These are phyloP conservation scores for Vireo altiloquus DNA, from an alignment of 2,113 vertebrate genomes.

Conservation along the genomic window DNA sequence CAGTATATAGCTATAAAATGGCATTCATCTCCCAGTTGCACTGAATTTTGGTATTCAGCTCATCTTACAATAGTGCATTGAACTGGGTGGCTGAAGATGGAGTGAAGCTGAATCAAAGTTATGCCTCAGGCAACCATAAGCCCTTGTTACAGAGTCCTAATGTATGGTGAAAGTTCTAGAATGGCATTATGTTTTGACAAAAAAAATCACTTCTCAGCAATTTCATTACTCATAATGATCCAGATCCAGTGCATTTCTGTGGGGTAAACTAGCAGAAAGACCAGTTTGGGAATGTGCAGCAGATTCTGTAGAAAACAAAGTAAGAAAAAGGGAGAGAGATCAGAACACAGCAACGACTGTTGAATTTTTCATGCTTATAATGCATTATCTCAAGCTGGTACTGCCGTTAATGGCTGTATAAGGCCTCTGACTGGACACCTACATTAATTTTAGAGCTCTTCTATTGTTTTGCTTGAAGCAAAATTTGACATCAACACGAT, in stretches of 20 bases:
- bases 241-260: constrained; percentile 49
- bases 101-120: constrained; percentile 60
- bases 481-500: constrained; percentile 64
- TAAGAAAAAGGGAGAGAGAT: constrained; percentile 48
- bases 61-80: constrained; percentile 27
- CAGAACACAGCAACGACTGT: constrained; percentile 59
- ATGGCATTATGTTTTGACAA: constrained; percentile 49
- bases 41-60: constrained; percentile 41
- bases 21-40: not conserved
- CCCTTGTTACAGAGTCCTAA: constrained; percentile 44
- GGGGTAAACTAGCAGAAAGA: constrained; percentile 45
- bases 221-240: constrained; percentile 65
- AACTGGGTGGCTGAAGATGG: constrained; percentile 36
- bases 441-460: constrained; percentile 69
- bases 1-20: not conserved
- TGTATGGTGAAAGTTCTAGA: constrained; percentile 52
- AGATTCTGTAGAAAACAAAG: constrained; percentile 39
- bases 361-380: constrained; percentile 74
- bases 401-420: constrained; percentile 51
- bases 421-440: constrained; percentile 68
- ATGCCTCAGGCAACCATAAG: constrained; percentile 43
- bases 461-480: constrained; percentile 64
- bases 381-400: constrained; percentile 65
- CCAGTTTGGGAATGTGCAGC: constrained; percentile 36
- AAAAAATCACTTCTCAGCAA: constrained; percentile 45